Conservation (phyloP, 2,113 vertebrate species). For the Anarrhichthys ocellatus region DNA sequence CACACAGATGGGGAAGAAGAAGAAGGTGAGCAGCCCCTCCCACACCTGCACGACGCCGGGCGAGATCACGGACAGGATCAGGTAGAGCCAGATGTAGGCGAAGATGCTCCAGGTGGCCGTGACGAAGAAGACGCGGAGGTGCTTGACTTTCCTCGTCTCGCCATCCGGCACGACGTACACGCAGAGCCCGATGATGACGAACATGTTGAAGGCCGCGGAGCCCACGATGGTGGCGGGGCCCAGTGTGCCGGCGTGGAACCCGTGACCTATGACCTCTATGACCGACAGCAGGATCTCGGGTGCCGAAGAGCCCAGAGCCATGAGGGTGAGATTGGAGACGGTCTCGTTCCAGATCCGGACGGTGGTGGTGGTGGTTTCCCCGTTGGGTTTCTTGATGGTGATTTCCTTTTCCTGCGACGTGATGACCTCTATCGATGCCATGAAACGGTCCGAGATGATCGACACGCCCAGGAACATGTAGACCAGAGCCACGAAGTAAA, state of each 20-base stretch:
- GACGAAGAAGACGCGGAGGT: constrained; percentile 97
- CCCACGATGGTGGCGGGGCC: constrained; percentile 98
- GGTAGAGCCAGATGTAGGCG: constrained; percentile 98
- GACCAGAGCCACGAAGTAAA: constrained; percentile 97
- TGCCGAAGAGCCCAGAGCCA: constrained; percentile 97
- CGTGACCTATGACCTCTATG: constrained; percentile 93
- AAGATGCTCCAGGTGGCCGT: constrained; percentile 99
- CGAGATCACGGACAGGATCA: constrained; percentile 96
- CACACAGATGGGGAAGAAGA: constrained; percentile 99
- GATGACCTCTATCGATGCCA: constrained; percentile 99
- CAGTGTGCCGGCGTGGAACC: constrained; percentile 90
- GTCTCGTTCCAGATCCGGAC: constrained; percentile 99
- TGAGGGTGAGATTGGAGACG: constrained; percentile 96
- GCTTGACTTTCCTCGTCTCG: constrained; percentile 96
- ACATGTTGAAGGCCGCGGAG: constrained; percentile 98
- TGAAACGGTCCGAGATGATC: constrained; percentile 98
- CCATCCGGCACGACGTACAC: constrained; percentile 97
- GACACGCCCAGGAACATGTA: constrained; percentile 99
- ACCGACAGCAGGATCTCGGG: constrained; percentile 97
- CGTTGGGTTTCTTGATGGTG: constrained; percentile 97
- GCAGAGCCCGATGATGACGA: constrained; percentile 96
- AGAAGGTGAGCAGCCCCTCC: constrained; percentile 96
- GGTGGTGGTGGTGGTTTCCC: constrained; percentile 95
- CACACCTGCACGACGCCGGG: constrained; percentile 96
- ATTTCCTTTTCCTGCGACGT: constrained; percentile 98